Conservation (phyloP, 2,888 invertebrate species). For the Synergus japonicus region DNA sequence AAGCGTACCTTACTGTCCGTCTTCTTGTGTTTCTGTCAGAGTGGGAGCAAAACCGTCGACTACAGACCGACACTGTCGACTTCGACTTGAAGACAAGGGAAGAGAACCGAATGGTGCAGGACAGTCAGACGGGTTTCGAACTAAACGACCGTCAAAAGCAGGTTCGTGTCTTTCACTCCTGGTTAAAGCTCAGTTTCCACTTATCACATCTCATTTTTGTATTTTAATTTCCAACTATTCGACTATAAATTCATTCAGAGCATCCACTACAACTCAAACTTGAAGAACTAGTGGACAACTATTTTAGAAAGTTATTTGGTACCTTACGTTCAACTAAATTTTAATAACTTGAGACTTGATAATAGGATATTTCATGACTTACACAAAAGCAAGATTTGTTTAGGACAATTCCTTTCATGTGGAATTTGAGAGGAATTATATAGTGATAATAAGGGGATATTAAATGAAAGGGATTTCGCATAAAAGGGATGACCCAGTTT, state of each 20-base stretch:
- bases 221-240: slow-evolving; percentile 1
- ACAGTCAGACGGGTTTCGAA: slow-evolving; percentile 53
- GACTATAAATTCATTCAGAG: not conserved
- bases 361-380: slow-evolving; percentile 16
- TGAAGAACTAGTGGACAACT: no score
- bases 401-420: not conserved
- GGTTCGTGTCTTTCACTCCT: slow-evolving; percentile 50
- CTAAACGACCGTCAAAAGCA: slow-evolving; percentile 64
- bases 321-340: not conserved
- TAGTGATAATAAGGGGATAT: not conserved
- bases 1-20: slow-evolving; percentile 54
- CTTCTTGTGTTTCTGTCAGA: slow-evolving; percentile 63
- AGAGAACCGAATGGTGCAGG: slow-evolving; percentile 51
- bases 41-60: slow-evolving; percentile 58
- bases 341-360: not conserved
- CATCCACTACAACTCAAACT: not conserved
- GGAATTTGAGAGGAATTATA: not conserved
- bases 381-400: not conserved
- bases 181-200: slow-evolving; percentile 45
- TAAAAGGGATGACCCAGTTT: not conserved
- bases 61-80: slow-evolving; percentile 59
- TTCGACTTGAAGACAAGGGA: slow-evolving; percentile 56
- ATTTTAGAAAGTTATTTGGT: not conserved
- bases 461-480: slow-evolving; percentile 1
- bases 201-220: not conserved